Base-by-base conservation (phyloP, 2,113 vertebrate species). In the Cottus gobio region DNA sequence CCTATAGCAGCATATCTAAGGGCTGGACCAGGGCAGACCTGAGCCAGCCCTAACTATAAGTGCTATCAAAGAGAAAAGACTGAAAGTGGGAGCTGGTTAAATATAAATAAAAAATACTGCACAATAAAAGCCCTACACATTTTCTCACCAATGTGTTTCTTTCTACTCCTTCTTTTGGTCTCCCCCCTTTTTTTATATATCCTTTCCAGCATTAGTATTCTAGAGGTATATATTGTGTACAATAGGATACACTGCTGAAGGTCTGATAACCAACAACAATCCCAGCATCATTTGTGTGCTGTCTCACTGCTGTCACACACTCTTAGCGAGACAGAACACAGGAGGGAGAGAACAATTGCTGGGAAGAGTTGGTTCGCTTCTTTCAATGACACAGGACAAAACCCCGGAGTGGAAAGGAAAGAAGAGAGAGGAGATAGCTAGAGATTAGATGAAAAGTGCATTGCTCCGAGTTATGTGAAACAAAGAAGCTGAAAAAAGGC, bases 191-290 rank as follows among this genome's bases (percentile, higher is more conserved):
- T 74, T 48, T 72, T 71, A 13, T 80, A 24, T 86, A 57, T 72
- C 60, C 62, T 79, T 69, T 60, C 31, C 31, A 79, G 73, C 77
- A 85, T 92, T 86, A 82, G 76, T 80, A 92, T 89, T 89, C 83
- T 74, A 61, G 67, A 50, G 66, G 60, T 83, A 72, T 79, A 65
- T 30, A 60, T 80, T 11, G 52, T 82, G 67, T 89, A 84, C 75
- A 86, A 87, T 85, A 80, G 75, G 75, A 86, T 75, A 82, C 79
- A 48, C 80, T 74, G 79, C 48, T 68, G 58, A 90, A 83, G 63
- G 70, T 87, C 84, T 91, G 90, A 93, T 93, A 92, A 90, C 79
- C 77, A 83, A 76, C 87, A 90, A 86, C 87, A 89, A 75, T 85
- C 52, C 75, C 75, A 82, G 52, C 64, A 82, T 86, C 79, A 85